Percentiles rank a stretch among this genome's conserved stretches.
Conservation (phyloP, 2,797 vertebrate genomes). For the Cynodonichthys magdalenae region DNA sequence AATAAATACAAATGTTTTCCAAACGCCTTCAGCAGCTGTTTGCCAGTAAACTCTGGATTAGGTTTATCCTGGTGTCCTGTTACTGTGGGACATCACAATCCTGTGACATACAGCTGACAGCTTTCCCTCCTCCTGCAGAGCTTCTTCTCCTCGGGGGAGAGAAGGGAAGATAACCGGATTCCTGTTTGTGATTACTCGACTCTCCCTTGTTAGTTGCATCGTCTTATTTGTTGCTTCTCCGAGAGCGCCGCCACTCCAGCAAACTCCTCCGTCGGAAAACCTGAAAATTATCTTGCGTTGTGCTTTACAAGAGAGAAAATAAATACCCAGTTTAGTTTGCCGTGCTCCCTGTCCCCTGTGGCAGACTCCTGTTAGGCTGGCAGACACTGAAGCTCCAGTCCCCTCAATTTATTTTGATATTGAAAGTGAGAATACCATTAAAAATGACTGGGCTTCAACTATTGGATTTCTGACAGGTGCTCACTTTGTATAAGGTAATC, state of each 20-base stretch:
- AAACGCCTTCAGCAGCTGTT: slow-evolving; percentile 63
- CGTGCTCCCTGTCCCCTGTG: slow-evolving; percentile 56
- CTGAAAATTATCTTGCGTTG: slow-evolving; percentile 48
- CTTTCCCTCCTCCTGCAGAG: slow-evolving; percentile 45
- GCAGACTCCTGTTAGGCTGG: slow-evolving; percentile 50
- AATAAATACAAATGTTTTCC: slow-evolving; percentile 65
- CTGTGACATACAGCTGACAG: slow-evolving; percentile 67
- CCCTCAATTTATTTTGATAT: slow-evolving; percentile 65
- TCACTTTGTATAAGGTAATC: slow-evolving; percentile 69
- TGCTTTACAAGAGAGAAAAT: slow-evolving; percentile 43
- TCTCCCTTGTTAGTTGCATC: slow-evolving; percentile 47
- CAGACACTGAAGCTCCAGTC: slow-evolving; percentile 35
- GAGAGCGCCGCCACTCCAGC: slow-evolving; percentile 17
- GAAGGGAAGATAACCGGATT: slow-evolving; percentile 30
- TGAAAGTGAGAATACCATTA: slow-evolving; percentile 55
- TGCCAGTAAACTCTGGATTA: slow-evolving; percentile 56
- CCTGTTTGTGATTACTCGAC: slow-evolving; percentile 42
- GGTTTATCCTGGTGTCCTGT: slow-evolving; percentile 47
- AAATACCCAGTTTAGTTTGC: slow-evolving; percentile 57
- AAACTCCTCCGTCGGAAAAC: slow-evolving; percentile 31
- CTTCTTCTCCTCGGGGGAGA: slow-evolving; percentile 36
- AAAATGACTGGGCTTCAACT: slow-evolving; percentile 42
- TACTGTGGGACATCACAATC: slow-evolving; percentile 57
- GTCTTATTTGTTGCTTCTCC: slow-evolving; percentile 46
- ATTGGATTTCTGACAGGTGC: slow-evolving; percentile 71